Conservation (phyloP, 2,888 invertebrate species). For the Cataglyphis cursor region DNA sequence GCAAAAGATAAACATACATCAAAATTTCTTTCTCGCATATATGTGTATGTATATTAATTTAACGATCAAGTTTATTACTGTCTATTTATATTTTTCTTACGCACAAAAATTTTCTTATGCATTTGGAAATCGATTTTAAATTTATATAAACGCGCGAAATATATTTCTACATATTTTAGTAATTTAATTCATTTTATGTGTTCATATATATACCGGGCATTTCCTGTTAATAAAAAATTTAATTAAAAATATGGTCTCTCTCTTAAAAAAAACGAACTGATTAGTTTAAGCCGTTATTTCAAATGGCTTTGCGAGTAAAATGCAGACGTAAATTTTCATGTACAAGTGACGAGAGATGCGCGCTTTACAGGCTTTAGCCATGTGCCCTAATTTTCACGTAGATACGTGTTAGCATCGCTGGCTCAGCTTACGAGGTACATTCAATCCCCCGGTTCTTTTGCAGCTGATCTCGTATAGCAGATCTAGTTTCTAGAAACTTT, state of each 20-base stretch:
- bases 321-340: slow-evolving; percentile 46
- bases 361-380: slow-evolving; percentile 36
- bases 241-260: not conserved
- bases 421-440: slow-evolving; percentile 52
- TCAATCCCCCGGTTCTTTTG: slow-evolving; percentile 44
- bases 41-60: slow-evolving; percentile 6
- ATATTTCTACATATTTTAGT: not conserved
- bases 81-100: not conserved
- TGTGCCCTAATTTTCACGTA: slow-evolving; percentile 49
- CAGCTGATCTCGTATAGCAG: slow-evolving; percentile 50
- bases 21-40: slow-evolving; percentile 1
- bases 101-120: not conserved
- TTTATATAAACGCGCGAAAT: not conserved
- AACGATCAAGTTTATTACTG: not conserved
- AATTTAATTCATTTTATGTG: not conserved
- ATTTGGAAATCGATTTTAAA: not conserved
- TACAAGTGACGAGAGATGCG: slow-evolving; percentile 31
- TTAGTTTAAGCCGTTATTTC: slow-evolving; percentile 38
- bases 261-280: slow-evolving; percentile 11
- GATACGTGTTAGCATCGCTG: slow-evolving; percentile 36
- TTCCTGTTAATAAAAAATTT: slow-evolving; percentile 34
- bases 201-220: not conserved
- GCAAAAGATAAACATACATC: slow-evolving; percentile 29
- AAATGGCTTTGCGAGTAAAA: slow-evolving; percentile 33
- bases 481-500: slow-evolving; percentile 51